Conservation (phyloP, 2,888 invertebrate species). For the Hyposoter didymator region DNA sequence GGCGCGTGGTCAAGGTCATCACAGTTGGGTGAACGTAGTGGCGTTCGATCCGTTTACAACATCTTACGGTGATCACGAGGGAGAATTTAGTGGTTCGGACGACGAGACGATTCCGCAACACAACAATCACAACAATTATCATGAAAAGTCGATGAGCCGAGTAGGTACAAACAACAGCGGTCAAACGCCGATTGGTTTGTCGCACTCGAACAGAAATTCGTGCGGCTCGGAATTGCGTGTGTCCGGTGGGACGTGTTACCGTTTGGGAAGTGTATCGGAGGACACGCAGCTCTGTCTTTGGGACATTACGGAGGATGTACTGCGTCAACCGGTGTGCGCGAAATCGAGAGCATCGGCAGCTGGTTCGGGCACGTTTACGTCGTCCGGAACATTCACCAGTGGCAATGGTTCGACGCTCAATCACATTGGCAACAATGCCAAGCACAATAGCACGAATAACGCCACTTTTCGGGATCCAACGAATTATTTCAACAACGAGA, state of each 20-base stretch:
- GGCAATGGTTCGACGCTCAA: slow-evolving; percentile 81
- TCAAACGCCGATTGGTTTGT: slow-evolving; percentile 62
- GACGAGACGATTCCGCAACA: slow-evolving; percentile 84
- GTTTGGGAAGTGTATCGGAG: slow-evolving; percentile 97
- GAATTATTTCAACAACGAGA: slow-evolving; percentile 76
- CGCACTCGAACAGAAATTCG: slow-evolving; percentile 83
- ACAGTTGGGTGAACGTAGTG: slow-evolving; percentile 99
- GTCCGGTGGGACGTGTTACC: slow-evolving; percentile 88
- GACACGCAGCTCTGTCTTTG: slow-evolving; percentile 99
- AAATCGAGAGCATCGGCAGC: slow-evolving; percentile 83
- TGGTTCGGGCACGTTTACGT: slow-evolving; percentile 79
- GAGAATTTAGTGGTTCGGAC: slow-evolving; percentile 86
- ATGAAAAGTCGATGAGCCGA: slow-evolving; percentile 78
- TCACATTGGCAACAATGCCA: slow-evolving; percentile 79
- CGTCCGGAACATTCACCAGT: slow-evolving; percentile 81
- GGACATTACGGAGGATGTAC: slow-evolving; percentile 98
- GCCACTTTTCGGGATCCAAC: slow-evolving; percentile 78
- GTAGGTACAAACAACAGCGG: slow-evolving; percentile 71
- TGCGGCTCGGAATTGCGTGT: slow-evolving; percentile 83
- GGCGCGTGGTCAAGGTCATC: slow-evolving; percentile 98
- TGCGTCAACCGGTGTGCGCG: slow-evolving; percentile 89
- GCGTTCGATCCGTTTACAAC: slow-evolving; percentile 96
- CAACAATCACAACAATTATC: slow-evolving; percentile 78
- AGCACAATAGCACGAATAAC: slow-evolving; percentile 81
- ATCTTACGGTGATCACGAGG: slow-evolving; percentile 87